phyloP scores from a whole-genome alignment of 2,113 vertebrate genomes.

The Nycticebus coucang region DNA sequence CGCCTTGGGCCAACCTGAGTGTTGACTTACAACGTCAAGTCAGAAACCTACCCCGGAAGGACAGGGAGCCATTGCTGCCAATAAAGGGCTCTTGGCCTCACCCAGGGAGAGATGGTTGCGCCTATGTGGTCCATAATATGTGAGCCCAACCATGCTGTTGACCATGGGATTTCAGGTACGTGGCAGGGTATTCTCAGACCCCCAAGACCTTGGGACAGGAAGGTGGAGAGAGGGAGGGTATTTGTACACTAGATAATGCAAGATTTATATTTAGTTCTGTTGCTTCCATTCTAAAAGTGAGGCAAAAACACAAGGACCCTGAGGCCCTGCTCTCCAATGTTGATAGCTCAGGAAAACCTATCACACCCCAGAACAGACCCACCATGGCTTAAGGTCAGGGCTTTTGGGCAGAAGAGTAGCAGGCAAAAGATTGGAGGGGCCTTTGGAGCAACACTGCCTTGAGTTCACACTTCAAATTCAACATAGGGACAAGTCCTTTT shows the following conservation, averaged over 20 bases:
- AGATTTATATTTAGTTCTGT: not conserved
- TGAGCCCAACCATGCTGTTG: not conserved
- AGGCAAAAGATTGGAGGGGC: not conserved
- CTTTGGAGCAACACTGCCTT: not conserved
- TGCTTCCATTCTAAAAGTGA: not conserved
- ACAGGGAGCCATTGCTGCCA: not conserved
- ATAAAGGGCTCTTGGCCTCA: not conserved
- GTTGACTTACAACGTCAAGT: not conserved
- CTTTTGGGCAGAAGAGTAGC: not conserved
- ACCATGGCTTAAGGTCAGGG: not conserved
- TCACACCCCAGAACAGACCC: not conserved
- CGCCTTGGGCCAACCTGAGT: not conserved
- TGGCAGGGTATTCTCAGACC: not conserved
- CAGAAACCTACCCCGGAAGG: not conserved
- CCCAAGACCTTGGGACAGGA: not conserved
- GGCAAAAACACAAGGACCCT: not conserved
- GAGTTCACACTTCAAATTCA: not conserved
- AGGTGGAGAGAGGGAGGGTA: not conserved
- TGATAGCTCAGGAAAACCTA: not conserved
- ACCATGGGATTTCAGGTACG: too few relatives aligned
- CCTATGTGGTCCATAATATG: not conserved
- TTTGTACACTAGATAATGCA: not conserved
- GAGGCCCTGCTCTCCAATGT: not conserved
- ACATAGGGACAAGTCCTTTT: not conserved
- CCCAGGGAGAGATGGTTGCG: not conserved